These are phyloP conservation scores for Sesia apiformis DNA, from an alignment of 2,888 invertebrate species.

Conservation along the genomic window DNA sequence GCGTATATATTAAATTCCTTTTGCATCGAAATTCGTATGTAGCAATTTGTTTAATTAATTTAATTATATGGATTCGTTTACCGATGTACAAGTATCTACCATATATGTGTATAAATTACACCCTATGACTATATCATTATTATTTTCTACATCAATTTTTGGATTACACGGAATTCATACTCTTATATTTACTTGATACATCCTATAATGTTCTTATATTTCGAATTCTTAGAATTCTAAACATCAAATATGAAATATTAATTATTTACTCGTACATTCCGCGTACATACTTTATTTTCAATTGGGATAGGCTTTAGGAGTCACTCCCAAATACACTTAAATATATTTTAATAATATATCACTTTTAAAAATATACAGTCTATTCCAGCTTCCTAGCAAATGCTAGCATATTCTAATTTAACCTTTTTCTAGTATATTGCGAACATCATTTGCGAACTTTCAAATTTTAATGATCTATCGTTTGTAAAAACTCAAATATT, in stretches of 20 bases:
- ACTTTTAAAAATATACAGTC: constrained; percentile 12
- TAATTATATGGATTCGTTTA: not conserved
- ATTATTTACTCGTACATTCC: not conserved
- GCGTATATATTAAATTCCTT: constrained; percentile 49
- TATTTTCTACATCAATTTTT: too few species aligned
- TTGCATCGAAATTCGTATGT: constrained; percentile 47
- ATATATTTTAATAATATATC: constrained; percentile 3
- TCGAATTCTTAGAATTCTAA: too few species aligned
- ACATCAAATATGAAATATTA: not conserved
- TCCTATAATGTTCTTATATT: not conserved
- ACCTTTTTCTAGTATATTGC: too few species aligned
- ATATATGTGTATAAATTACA: too few species aligned
- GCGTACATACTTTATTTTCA: not conserved
- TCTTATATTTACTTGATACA: not conserved
- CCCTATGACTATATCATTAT: too few species aligned
- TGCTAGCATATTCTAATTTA: constrained; percentile 1
- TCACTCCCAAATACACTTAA: not conserved
- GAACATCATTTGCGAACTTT: too few species aligned
- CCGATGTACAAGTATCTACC: too few species aligned
- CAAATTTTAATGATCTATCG: too few species aligned
- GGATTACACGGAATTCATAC: too few species aligned
- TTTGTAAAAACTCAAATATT: too few species aligned
- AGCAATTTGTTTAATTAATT: constrained; percentile 16
- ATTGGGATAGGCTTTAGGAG: not conserved
- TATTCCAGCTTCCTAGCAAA: constrained; percentile 11